phyloP scores from a whole-genome alignment of 2,888 invertebrate genomes.

The Zeuzera pyrina region DNA sequence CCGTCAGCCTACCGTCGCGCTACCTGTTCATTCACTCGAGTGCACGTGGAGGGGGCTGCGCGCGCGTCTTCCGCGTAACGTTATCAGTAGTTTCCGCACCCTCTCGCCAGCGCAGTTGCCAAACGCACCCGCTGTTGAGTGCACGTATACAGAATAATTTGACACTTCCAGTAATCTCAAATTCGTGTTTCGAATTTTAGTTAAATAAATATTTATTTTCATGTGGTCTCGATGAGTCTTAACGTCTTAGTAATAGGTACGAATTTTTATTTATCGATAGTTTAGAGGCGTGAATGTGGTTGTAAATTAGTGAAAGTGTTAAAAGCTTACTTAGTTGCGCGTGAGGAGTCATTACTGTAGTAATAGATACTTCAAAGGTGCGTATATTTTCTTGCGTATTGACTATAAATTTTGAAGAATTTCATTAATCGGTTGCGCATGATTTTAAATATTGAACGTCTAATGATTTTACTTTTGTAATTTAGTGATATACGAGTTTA shows the following conservation, averaged over 20 bases:
- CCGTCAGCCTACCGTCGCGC: slow-evolving; percentile 41
- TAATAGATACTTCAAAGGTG: too few species aligned
- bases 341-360: too few species aligned
- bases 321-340: too few species aligned
- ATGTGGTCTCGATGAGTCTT: too few species aligned
- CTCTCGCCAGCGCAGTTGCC: slow-evolving; percentile 51
- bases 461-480: too few species aligned
- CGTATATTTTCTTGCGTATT: too few species aligned
- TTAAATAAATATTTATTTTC: too few species aligned
- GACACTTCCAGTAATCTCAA: slow-evolving; percentile 52
- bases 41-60: slow-evolving; percentile 48
- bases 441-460: too few species aligned
- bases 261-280: background rate
- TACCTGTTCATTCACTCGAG: slow-evolving; percentile 61
- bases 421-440: too few species aligned
- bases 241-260: background rate
- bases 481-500: too few species aligned
- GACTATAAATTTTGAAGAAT: too few species aligned
- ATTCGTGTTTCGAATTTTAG: too few species aligned
- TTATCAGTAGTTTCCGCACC: slow-evolving; percentile 67
- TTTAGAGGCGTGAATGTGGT: background rate
- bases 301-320: background rate
- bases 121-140: slow-evolving; percentile 65
- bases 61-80: slow-evolving; percentile 67
- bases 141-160: slow-evolving; percentile 44